Base-by-base conservation (phyloP, 2,113 vertebrate genomes). In the Polypterus senegalus region DNA sequence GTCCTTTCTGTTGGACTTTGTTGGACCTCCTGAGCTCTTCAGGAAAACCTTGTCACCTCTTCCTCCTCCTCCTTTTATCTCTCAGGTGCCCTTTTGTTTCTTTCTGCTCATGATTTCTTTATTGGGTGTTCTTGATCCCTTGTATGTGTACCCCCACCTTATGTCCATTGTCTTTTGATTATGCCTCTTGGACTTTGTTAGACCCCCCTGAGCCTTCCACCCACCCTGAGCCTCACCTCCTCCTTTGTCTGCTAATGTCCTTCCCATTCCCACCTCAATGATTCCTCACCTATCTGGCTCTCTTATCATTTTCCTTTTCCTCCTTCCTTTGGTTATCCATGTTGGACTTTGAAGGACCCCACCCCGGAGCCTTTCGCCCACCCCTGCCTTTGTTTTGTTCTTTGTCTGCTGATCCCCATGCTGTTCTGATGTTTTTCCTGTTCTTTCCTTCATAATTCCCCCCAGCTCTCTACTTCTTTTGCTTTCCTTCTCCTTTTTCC, bases 221-320 rank as follows among this genome's bases (percentile, higher is more conserved):
- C 27, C 27, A 27, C 27, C 27, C 27, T 27, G 27, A 27, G 27
- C 27, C 27, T 27, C 61, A 47, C 62, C 62, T 74, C 65, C n/a
- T 69, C 62, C 66, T 57, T 58, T 45, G 73, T 79, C 76, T 67
- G 8, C 65, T 71, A 61, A 72, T 71, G n/a, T 11, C 27, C 27
- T 27, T 27, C 27, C 27, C 27, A 27, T 27, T 27, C 27, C 27
- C 27, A 27, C 27, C 27, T 27, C 2, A 2, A 27, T 27, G 27
- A 27, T 27, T 27, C 27, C 27, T 27, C 27, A 27, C 27, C 27
- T 27, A 27, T 27, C 27, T 27, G 27, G 27, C 27, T 27, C 27
- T 27, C 27, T 27, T 27, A 27, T 27, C 27, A 27, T 27, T 27
- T 27, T 27, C 27, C 27, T 27, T 27, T 27, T 27, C 27, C 27